Conservation (phyloP, 2,888 invertebrate species). For the Limnephilus rhombicus region DNA sequence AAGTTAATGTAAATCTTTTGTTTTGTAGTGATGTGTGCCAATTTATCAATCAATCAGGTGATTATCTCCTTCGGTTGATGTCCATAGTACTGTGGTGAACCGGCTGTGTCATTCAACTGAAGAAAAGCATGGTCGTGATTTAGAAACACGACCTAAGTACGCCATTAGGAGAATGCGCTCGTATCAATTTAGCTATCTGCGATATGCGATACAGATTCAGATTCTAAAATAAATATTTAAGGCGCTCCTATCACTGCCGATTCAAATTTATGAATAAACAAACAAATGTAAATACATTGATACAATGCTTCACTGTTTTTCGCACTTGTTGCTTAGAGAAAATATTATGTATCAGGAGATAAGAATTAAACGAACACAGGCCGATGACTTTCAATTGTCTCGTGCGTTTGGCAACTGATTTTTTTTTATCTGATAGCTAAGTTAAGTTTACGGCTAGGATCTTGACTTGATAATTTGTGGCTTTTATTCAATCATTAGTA, state of each 20-base stretch:
- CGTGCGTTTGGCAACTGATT: too few relatives aligned
- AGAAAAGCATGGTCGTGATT: slow-evolving; percentile 47
- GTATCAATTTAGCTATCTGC: slow-evolving; percentile 32
- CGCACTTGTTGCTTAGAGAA: neutral
- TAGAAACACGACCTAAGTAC: slow-evolving; percentile 45
- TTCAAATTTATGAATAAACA: neutral
- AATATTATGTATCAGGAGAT: neutral
- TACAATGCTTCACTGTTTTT: neutral
- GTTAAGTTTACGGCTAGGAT: too few relatives aligned
- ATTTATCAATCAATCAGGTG: slow-evolving; percentile 51
- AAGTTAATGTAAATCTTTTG: slow-evolving; percentile 39
- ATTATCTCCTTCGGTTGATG: slow-evolving; percentile 2
- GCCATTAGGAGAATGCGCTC: slow-evolving; percentile 22
- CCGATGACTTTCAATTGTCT: too few relatives aligned
- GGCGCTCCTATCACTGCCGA: neutral
- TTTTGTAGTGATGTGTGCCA: slow-evolving; percentile 44
- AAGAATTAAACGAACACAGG: neutral
- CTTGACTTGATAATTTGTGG: too few relatives aligned
- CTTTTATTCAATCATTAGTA: too few relatives aligned
- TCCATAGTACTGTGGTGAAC: neutral
- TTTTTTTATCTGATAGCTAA: too few relatives aligned
- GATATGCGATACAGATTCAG: slow-evolving; percentile 7
- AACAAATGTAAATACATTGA: neutral
- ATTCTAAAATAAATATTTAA: slow-evolving; percentile 2
- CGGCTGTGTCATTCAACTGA: slow-evolving; percentile 47